Base-by-base conservation (phyloP, 2,888 invertebrate species). In the Mamestra brassicae region DNA sequence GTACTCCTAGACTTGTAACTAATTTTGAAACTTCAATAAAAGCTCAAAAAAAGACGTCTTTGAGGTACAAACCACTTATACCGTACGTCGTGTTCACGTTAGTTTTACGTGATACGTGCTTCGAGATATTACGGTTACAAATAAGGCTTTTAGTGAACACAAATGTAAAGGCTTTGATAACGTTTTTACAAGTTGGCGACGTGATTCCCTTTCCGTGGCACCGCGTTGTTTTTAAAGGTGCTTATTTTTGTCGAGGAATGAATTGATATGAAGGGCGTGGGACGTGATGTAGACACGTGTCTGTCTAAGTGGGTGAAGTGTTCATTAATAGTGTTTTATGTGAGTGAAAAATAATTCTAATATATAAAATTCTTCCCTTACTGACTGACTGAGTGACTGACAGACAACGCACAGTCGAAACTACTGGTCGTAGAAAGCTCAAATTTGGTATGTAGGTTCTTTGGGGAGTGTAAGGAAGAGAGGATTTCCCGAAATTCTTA, bases 71-170 rank as follows among this genome's bases (percentile, higher is more conserved):
- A 58, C 64, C 68, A 76, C 61, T 80, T 80, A 68, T 65, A 17
- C 45, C 0, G 42, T 66, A 55, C 68, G 50, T 34, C 38, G 38
- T 57, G 34, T 69, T 52, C 15, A 45, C 70, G 45, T 67, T 71
- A 58, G 42, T 80, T 68, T 76, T 62, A 76, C 71, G 62, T 47
- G 58, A 3, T 67, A 63, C 77, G 82, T 73, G 72, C 38, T 62
- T 17, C 15, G 4, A 13, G 26, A 55, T 77, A 70, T 72, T 52
- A 70, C 34, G 34, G 52, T 72, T 17, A 70, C 45, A 77, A 77
- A 76, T 67, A 70, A 63, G 38, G 72, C 77, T 81, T 70, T 77
- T 57, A 73, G 69, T 57, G 69, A 61, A 17, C 13, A 57, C 67
- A 42, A 52, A 64, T 58, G 70, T 61, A 17, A 47, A 80, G 61